phyloP scores from a whole-genome alignment of 2,888 invertebrate species.

The Tolmerus cingulatus region DNA sequence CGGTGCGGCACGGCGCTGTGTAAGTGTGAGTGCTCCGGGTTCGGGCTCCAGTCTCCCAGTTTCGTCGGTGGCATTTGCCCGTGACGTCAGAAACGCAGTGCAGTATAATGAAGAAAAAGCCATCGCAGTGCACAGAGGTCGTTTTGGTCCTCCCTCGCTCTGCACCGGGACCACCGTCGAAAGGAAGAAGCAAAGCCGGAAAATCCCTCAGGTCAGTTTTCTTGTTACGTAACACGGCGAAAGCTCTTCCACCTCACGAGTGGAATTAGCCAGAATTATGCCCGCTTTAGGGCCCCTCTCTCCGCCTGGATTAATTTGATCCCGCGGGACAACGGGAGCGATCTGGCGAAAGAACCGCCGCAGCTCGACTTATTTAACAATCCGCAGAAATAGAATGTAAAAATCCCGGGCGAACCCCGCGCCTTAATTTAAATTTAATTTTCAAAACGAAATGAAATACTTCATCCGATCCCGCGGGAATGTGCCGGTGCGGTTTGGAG shows the following conservation, averaged over 20 bases:
- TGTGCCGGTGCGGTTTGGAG: neutral
- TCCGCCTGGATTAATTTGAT: neutral
- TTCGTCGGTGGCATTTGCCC: neutral
- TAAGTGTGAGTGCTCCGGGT: neutral
- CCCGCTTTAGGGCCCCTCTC: neutral
- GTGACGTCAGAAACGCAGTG: constrained; percentile 46
- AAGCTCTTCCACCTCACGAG: constrained; percentile 17
- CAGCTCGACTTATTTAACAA: constrained; percentile 13
- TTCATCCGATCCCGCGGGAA: neutral
- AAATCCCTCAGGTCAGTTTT: constrained; percentile 37
- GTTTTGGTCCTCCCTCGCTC: neutral
- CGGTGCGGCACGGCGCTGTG: neutral
- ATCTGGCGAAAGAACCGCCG: neutral
- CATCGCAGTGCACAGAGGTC: constrained; percentile 43
- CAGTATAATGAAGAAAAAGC: constrained; percentile 46
- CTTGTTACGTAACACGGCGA: constrained; percentile 7
- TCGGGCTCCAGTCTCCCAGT: neutral
- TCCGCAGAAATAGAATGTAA: constrained; percentile 35
- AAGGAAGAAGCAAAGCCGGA: neutral
- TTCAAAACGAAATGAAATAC: constrained; percentile 30
- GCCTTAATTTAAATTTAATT: constrained; percentile 6
- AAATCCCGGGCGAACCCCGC: neutral
- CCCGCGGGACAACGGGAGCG: neutral
- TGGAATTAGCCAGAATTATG: neutral
- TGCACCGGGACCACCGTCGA: neutral